Conservation (phyloP, 2,888 invertebrate genomes). For the Agriopis aurantiaria region DNA sequence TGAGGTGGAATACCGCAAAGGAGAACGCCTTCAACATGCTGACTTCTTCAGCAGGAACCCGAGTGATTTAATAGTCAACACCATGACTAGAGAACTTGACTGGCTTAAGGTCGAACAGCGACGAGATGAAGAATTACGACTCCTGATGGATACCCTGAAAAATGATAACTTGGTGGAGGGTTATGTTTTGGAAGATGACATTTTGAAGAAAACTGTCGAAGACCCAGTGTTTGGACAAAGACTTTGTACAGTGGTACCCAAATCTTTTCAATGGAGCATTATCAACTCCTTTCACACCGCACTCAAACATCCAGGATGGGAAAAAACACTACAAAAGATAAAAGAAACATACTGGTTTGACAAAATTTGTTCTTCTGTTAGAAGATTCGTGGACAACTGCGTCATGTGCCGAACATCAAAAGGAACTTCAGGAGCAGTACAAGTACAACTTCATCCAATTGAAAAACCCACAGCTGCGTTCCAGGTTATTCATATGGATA, state of each 20-base stretch:
- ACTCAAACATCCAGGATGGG: slow-evolving; percentile 45
- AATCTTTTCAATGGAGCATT: slow-evolving; percentile 49
- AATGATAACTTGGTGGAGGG: not conserved
- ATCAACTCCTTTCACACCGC: slow-evolving; percentile 44
- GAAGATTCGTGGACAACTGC: slow-evolving; percentile 42
- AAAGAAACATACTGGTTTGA: not conserved
- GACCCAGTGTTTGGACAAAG: slow-evolving; percentile 2
- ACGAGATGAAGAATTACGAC: too few relatives aligned
- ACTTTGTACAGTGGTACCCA: too few relatives aligned
- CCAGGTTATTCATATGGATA: slow-evolving; percentile 43
- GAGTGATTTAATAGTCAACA: slow-evolving; percentile 27
- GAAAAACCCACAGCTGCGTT: slow-evolving; percentile 40
- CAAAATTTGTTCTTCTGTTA: not conserved
- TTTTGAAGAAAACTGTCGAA: not conserved
- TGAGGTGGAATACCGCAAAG: slow-evolving; percentile 47
- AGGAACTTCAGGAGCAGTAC: slow-evolving; percentile 39
- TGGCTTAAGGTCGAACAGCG: slow-evolving; percentile 49
- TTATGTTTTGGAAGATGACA: not conserved
- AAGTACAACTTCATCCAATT: slow-evolving; percentile 24
- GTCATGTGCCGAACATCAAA: slow-evolving; percentile 44
- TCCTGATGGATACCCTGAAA: not conserved
- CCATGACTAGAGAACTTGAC: slow-evolving; percentile 39
- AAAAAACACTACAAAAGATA: slow-evolving; percentile 40
- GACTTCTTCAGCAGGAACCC: slow-evolving; percentile 51
- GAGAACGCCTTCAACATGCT: slow-evolving; percentile 44